These are phyloP conservation scores for Chydorus sphaericus DNA, from an alignment of 2,888 invertebrate species.

Conservation along the genomic window DNA sequence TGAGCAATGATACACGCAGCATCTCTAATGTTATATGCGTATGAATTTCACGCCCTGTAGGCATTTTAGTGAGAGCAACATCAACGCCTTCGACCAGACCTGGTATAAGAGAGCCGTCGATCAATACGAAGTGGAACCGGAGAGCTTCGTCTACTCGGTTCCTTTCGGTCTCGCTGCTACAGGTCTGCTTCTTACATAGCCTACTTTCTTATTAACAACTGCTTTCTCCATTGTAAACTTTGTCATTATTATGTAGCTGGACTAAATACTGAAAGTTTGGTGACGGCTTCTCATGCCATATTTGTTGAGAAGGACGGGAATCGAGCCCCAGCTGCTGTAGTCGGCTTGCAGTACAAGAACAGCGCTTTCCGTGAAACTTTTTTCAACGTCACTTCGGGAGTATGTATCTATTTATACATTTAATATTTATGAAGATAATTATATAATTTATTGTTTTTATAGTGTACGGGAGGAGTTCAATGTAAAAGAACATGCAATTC, in stretches of 20 bases:
- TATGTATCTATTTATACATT: conserved; percentile 27
- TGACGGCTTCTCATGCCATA: conserved; percentile 81
- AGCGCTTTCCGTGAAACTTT: conserved; percentile 69
- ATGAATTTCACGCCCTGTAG: too few relatives aligned
- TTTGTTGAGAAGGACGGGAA: conserved; percentile 63
- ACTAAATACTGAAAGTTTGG: conserved; percentile 44
- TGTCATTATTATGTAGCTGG: conserved; percentile 19
- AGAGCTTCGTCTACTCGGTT: conserved; percentile 81
- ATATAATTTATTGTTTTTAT: neutral
- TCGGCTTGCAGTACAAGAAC: conserved; percentile 77
- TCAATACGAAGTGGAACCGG: conserved; percentile 68
- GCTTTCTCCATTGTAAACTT: neutral
- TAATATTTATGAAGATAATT: neutral
- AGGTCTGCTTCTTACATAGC: too few relatives aligned
- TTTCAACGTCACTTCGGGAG: conserved; percentile 73
- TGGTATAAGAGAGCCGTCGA: conserved; percentile 87
- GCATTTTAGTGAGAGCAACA: conserved; percentile 57
- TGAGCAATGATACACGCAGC: neutral
- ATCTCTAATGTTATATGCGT: too few relatives aligned
- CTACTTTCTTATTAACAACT: too few relatives aligned
- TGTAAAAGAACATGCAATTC: conserved; percentile 76
- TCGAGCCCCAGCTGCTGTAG: conserved; percentile 76
- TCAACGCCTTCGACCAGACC: conserved; percentile 66
- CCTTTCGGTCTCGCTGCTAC: conserved; percentile 56
- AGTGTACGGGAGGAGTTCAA: conserved; percentile 28